These are phyloP conservation scores for Paradoxurus hermaphroditus DNA, from an alignment of 2,113 vertebrate species.

Conservation along the genomic window DNA sequence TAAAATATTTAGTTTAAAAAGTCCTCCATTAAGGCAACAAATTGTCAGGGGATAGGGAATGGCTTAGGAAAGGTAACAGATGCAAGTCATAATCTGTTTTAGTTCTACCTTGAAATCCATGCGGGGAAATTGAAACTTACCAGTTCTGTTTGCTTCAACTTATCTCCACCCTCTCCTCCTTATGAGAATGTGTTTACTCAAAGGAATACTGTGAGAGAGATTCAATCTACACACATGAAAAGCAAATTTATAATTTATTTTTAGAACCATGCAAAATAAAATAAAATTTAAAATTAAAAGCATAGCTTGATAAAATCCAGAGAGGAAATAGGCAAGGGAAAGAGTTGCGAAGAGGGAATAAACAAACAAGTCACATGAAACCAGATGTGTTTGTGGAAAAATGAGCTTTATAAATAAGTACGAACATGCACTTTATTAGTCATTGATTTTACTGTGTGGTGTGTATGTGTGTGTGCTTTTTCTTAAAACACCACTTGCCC, in stretches of 20 bases:
- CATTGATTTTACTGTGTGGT: neutral
- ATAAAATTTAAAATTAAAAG: neutral
- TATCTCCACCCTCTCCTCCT: no score
- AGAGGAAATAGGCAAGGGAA: neutral
- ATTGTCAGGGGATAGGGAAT: neutral
- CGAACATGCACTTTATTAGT: neutral
- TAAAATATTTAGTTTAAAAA: neutral
- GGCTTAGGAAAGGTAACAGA: neutral
- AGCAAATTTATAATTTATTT: neutral
- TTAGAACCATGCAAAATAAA: neutral
- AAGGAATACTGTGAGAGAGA: no score
- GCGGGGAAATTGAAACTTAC: constrained; percentile 46
- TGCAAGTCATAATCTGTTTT: neutral
- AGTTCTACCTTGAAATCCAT: neutral
- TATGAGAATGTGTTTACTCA: neutral
- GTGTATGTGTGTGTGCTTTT: neutral
- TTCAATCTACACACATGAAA: neutral
- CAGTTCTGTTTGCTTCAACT: neutral
- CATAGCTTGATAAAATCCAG: neutral
- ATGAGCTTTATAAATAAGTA: neutral
- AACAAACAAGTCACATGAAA: neutral
- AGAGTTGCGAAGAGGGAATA: neutral
- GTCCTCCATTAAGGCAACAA: neutral
- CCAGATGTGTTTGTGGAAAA: neutral
- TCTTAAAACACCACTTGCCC: neutral